Conservation (phyloP, 2,888 invertebrate species). For the Drosophila crucigera region DNA sequence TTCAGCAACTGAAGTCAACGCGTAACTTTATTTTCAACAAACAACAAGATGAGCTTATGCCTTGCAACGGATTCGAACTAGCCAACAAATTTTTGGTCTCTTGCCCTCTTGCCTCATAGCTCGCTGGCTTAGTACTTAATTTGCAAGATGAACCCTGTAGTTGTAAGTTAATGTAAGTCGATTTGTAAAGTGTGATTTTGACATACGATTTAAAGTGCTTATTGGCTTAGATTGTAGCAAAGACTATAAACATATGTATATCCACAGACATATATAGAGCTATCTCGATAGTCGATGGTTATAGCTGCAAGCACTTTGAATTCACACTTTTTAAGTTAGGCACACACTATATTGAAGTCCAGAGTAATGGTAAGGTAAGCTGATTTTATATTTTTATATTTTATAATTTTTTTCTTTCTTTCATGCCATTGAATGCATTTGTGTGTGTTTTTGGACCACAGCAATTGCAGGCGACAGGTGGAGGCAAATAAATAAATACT, state of each 20-base stretch:
- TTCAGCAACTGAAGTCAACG: conserved; percentile 14
- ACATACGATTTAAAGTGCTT: not conserved
- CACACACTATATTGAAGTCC: not conserved
- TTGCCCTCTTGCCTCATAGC: not conserved
- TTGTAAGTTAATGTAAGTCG: not conserved
- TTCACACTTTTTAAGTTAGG: not conserved
- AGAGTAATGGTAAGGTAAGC: not conserved
- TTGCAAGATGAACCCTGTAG: conserved; percentile 13
- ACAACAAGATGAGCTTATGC: conserved; percentile 10
- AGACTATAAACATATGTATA: not conserved
- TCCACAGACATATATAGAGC: not conserved
- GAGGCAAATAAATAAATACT: conserved; percentile 58
- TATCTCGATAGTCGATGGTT: not conserved
- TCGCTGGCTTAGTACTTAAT: conserved; percentile 3
- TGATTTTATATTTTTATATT: not conserved
- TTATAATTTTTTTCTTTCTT: not conserved
- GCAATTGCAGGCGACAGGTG: conserved; percentile 61
- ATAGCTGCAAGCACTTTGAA: not conserved
- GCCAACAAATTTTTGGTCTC: conserved; percentile 9
- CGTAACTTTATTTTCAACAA: conserved; percentile 22
- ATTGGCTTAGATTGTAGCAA: not conserved
- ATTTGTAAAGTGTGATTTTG: not conserved
- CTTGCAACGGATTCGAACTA: conserved; percentile 8
- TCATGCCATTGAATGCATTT: not conserved
- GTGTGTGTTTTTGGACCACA: conserved; percentile 23